These are phyloP conservation scores for Muscina levida DNA, from an alignment of 2,888 invertebrate genomes.

Conservation along the genomic window DNA sequence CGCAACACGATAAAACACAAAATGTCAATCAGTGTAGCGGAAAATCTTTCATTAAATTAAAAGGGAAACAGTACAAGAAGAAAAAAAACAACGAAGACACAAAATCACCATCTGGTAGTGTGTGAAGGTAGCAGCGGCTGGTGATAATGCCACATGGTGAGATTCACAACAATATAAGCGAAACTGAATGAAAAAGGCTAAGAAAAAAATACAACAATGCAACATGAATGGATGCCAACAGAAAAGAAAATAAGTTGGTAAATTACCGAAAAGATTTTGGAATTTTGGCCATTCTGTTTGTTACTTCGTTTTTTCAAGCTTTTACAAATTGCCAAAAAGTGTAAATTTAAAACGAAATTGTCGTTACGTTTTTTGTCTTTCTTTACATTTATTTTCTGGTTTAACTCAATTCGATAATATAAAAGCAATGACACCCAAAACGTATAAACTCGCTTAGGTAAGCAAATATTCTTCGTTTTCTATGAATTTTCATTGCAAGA, in stretches of 20 bases:
- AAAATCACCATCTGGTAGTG: too few species aligned
- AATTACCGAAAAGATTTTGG: constrained; percentile 9
- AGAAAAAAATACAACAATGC: not conserved
- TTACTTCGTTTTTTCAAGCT: too few species aligned
- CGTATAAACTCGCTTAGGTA: constrained; percentile 65
- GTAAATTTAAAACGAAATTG: constrained; percentile 43
- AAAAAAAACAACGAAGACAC: constrained; percentile 13
- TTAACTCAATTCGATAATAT: constrained; percentile 28
- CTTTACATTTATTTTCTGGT: too few species aligned
- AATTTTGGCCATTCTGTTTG: constrained; percentile 13
- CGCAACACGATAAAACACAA: constrained; percentile 58
- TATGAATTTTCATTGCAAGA: not conserved
- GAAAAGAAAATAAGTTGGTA: too few species aligned
- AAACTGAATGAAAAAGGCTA: not conserved
- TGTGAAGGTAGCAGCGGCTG: constrained; percentile 24
- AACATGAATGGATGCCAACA: too few species aligned
- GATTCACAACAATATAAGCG: too few species aligned
- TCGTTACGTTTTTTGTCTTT: constrained; percentile 8
- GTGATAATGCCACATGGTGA: too few species aligned
- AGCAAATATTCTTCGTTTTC: constrained; percentile 53
- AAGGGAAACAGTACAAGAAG: constrained; percentile 51
- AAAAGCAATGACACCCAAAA: constrained; percentile 60
- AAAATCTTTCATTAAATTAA: constrained; percentile 80
- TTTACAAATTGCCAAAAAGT: constrained; percentile 24
- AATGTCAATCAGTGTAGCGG: constrained; percentile 79